Evolutionary conservation across 2,113 vertebrate species (phyloP).

Genomic region (Isurus oxyrinchus): DNA sequence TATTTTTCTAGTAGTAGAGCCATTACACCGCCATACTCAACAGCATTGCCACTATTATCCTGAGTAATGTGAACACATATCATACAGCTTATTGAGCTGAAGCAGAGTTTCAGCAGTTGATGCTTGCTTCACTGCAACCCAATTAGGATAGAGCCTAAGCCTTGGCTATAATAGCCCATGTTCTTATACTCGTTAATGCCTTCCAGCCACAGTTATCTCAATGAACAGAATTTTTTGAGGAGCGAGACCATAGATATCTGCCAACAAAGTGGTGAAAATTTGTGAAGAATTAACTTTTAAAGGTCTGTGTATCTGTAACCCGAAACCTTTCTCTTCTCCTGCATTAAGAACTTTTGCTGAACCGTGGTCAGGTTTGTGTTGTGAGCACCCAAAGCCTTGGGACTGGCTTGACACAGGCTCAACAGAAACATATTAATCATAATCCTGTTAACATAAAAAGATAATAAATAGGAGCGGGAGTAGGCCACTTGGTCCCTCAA

Average conservation of each 20-base stretch:
- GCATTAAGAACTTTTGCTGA: background rate
- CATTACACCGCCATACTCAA: background rate
- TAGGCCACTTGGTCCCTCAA: background rate
- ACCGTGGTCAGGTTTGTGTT: background rate
- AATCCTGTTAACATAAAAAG: background rate
- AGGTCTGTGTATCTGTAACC: background rate
- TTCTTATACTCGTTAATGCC: background rate
- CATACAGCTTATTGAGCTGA: background rate
- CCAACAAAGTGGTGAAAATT: background rate
- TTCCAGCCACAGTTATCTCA: background rate
- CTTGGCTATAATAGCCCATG: background rate
- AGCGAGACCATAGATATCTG: background rate
- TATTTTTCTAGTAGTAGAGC: background rate
- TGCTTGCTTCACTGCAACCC: background rate
- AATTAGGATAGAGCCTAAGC: background rate
- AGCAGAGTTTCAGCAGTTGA: background rate
- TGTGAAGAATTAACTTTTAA: background rate
- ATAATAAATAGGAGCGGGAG: background rate
- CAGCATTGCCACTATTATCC: background rate
- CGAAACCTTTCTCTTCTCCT: background rate
- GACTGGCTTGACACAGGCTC: background rate
- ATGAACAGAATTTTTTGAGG: background rate
- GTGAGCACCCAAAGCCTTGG: background rate
- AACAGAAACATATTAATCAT: background rate
- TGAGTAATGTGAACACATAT: background rate